These are phyloP conservation scores for Gryon sp. DNA, from an alignment of 1,140 invertebrate species.

Conservation along the genomic window DNA sequence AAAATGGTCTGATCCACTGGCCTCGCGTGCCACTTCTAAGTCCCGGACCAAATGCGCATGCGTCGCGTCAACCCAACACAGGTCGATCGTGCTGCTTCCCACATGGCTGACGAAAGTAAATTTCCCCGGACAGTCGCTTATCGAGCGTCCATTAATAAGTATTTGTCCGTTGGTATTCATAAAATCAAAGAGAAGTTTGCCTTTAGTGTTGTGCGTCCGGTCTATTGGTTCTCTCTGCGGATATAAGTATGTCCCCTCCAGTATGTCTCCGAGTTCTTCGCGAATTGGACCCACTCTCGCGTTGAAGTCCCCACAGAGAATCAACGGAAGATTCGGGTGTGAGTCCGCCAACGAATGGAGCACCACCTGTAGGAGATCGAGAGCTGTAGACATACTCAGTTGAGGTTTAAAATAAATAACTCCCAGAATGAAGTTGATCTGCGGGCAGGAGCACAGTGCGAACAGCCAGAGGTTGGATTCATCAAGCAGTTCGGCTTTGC, in stretches of 20 bases:
- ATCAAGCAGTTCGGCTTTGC: background rate
- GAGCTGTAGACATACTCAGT: too few relatives aligned
- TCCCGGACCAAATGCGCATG: background rate
- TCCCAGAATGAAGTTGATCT: background rate
- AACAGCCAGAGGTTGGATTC: constrained; percentile 1
- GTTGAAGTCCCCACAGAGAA: constrained; percentile 1
- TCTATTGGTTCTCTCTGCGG: background rate
- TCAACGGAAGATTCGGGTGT: background rate
- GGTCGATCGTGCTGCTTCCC: constrained; percentile 5
- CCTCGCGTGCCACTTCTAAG: background rate
- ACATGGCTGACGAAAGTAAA: background rate
- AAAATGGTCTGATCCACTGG: too few relatives aligned
- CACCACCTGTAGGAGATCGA: background rate
- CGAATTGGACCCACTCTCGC: constrained; percentile 8
- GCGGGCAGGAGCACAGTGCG: background rate
- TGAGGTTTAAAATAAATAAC: background rate
- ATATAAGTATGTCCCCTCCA: background rate
- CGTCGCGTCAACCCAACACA: background rate
- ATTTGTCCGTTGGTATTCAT: too few relatives aligned
- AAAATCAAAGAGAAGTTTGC: too few relatives aligned
- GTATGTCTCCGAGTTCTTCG: background rate
- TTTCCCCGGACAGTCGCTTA: background rate
- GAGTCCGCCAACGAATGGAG: background rate
- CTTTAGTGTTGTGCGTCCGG: background rate
- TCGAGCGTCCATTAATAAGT: background rate